Evolutionary conservation across 2,113 vertebrate species (phyloP).

Genomic region (Uropsilus gracilis): DNA sequence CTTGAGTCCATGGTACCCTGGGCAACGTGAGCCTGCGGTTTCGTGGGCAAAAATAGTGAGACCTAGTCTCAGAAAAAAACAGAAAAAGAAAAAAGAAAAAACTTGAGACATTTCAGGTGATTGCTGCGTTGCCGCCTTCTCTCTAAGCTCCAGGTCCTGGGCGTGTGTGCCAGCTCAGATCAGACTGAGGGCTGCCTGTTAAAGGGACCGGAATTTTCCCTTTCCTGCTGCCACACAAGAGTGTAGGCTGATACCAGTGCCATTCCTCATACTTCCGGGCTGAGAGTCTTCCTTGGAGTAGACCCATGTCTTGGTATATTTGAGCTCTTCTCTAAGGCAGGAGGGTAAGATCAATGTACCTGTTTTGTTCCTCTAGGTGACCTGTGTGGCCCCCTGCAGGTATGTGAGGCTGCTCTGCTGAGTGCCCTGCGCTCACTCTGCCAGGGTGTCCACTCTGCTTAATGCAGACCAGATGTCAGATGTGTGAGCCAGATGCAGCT

Average conservation of each 20-base stretch:
- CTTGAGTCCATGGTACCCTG: too few relatives aligned
- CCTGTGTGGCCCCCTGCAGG: not conserved
- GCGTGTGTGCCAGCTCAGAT: too few relatives aligned
- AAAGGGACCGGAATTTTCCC: not conserved
- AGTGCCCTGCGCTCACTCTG: not conserved
- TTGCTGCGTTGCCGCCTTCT: not conserved
- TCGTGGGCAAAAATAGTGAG: too few relatives aligned
- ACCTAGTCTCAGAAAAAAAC: too few relatives aligned
- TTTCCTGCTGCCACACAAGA: too few relatives aligned
- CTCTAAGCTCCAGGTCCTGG: not conserved
- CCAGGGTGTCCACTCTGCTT: not conserved
- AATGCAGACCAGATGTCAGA: not conserved
- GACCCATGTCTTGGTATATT: not conserved
- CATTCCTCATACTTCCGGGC: too few relatives aligned
- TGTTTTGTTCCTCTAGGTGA: not conserved
- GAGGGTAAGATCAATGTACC: too few relatives aligned
- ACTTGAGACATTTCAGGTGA: not conserved
- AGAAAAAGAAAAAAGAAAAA: not conserved
- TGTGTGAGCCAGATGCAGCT: not conserved
- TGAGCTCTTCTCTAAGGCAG: not conserved
- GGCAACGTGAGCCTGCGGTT: too few relatives aligned
- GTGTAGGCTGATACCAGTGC: too few relatives aligned
- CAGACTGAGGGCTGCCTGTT: not conserved
- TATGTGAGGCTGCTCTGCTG: accelerated
- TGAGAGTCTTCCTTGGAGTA: not conserved